Percentiles rank a stretch among this genome's conserved stretches.
These are phyloP conservation scores for Euzophera pinguis DNA, from an alignment of 2,888 invertebrate species.

Conservation along the genomic window DNA sequence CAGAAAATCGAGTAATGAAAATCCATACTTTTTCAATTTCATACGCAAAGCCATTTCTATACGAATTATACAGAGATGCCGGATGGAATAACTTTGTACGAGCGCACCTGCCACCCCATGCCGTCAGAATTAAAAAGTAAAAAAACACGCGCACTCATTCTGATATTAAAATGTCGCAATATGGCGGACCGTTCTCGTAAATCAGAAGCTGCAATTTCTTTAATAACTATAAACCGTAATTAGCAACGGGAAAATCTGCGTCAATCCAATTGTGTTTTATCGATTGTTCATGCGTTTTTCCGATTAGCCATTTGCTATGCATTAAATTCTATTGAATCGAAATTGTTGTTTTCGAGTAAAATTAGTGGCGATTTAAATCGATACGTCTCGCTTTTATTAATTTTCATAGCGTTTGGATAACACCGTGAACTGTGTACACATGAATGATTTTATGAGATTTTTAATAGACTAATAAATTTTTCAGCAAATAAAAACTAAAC, in stretches of 20 bases:
- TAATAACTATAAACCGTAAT: slow-evolving; percentile 73
- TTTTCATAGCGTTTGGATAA: slow-evolving; percentile 10
- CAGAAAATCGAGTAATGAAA: slow-evolving; percentile 32
- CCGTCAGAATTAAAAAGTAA: slow-evolving; percentile 54
- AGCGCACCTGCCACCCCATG: slow-evolving; percentile 62
- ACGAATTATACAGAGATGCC: slow-evolving; percentile 49
- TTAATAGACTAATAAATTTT: not conserved
- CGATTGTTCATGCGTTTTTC: slow-evolving; percentile 58
- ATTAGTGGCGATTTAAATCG: slow-evolving; percentile 42
- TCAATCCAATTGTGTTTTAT: slow-evolving; percentile 47
- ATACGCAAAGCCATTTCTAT: slow-evolving; percentile 53
- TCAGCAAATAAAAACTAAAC: too few species aligned
- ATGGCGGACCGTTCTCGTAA: slow-evolving; percentile 64
- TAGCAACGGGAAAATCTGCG: slow-evolving; percentile 64
- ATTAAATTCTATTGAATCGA: slow-evolving; percentile 27
- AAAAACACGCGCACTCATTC: slow-evolving; percentile 53
- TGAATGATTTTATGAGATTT: slow-evolving; percentile 1
- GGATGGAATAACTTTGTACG: slow-evolving; percentile 51
- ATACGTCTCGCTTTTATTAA: slow-evolving; percentile 41
- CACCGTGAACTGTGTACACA: not conserved
- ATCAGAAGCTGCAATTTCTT: slow-evolving; percentile 71
- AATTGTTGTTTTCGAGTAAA: slow-evolving; percentile 32
- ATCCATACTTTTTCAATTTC: slow-evolving; percentile 47
- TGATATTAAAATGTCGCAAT: slow-evolving; percentile 71
- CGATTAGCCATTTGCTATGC: slow-evolving; percentile 31